phyloP scores from a whole-genome alignment of 2,888 invertebrate species.

The Dione vanillae region DNA sequence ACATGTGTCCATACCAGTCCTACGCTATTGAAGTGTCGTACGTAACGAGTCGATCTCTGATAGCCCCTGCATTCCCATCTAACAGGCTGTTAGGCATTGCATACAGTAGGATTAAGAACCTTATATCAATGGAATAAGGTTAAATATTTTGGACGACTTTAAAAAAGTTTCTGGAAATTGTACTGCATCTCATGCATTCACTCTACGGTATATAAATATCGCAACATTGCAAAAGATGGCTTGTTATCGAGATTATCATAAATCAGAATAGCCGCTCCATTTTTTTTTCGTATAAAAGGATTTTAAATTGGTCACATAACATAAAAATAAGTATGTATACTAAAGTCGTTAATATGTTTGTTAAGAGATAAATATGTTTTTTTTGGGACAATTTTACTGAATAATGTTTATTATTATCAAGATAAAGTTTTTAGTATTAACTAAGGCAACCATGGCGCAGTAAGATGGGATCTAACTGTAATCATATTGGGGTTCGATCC shows the following conservation, averaged over 20 bases:
- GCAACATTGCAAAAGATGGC: slow-evolving; percentile 37
- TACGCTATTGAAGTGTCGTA: slow-evolving; percentile 68
- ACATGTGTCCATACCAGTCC: slow-evolving; percentile 41
- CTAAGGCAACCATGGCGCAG: background rate
- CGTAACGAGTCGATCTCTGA: slow-evolving; percentile 70
- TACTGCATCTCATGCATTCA: slow-evolving; percentile 33
- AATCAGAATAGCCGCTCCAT: slow-evolving; percentile 27
- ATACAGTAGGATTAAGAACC: slow-evolving; percentile 8
- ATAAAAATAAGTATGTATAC: background rate
- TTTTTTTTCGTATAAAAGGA: slow-evolving; percentile 14
- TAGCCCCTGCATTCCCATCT: slow-evolving; percentile 53
- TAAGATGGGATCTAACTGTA: background rate
- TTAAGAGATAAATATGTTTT: background rate
- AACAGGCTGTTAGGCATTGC: slow-evolving; percentile 48
- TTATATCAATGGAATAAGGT: slow-evolving; percentile 23
- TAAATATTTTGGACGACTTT: slow-evolving; percentile 3
- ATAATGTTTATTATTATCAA: too few species aligned
- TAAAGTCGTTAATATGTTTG: background rate
- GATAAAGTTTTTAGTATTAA: background rate
- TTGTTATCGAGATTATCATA: slow-evolving; percentile 38
- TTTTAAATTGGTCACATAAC: slow-evolving; percentile 5
- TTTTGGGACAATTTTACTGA: background rate
- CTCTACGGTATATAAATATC: slow-evolving; percentile 31
- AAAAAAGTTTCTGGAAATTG: slow-evolving; percentile 26
- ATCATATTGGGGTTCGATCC: background rate